These are phyloP conservation scores for Conus canariensis DNA, from an alignment of 2,888 invertebrate species.

Conservation along the genomic window DNA sequence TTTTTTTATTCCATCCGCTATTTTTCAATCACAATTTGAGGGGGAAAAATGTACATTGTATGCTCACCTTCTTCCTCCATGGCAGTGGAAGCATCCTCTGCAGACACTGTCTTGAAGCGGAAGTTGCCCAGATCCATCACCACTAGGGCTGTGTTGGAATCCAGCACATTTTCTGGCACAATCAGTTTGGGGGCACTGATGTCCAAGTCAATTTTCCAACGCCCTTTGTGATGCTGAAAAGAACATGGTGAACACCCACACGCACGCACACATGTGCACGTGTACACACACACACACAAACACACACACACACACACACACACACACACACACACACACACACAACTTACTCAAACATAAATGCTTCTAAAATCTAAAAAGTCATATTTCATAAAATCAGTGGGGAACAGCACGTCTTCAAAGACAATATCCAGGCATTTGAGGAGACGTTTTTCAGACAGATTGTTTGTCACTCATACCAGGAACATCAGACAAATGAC, in stretches of 20 bases:
- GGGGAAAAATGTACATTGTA: background rate
- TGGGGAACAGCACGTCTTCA: too few relatives aligned
- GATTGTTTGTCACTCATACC: too few relatives aligned
- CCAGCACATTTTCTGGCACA: constrained; percentile 85
- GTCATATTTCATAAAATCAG: too few relatives aligned
- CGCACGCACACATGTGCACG: background rate
- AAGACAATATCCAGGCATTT: too few relatives aligned
- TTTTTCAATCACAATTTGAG: too few relatives aligned
- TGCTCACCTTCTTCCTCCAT: constrained; percentile 16
- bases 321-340: too few relatives aligned
- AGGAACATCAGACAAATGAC: too few relatives aligned
- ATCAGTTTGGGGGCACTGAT: constrained; percentile 94
- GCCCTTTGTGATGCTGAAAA: constrained; percentile 66
- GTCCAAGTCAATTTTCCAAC: constrained; percentile 93
- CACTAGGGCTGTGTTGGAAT: constrained; percentile 79
- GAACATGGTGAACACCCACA: background rate
- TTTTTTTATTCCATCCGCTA: too few relatives aligned
- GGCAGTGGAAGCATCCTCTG: constrained; percentile 31
- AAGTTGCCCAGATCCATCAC: constrained; percentile 95
- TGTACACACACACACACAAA: background rate
- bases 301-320: background rate
- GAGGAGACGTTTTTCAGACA: too few relatives aligned
- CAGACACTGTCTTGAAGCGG: constrained; percentile 80
- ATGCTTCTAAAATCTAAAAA: too few relatives aligned
- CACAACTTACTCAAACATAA: too few relatives aligned